These are phyloP conservation scores for Temnothorax ravouxi DNA, from an alignment of 2,888 invertebrate genomes.

Conservation along the genomic window DNA sequence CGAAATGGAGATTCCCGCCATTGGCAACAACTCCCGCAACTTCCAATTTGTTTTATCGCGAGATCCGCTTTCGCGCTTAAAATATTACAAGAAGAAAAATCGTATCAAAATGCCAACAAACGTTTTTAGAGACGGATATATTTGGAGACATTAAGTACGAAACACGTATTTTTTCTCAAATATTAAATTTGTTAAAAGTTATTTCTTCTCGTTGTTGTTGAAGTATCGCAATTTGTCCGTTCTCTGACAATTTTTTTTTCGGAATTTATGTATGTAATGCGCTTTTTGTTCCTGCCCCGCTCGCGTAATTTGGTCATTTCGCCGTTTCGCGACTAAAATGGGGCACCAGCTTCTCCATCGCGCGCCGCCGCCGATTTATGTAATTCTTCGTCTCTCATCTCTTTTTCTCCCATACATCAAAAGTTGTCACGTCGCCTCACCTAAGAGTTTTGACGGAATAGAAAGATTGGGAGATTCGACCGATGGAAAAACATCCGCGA, in stretches of 20 bases:
- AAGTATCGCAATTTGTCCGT: neutral
- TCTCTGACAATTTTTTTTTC: neutral
- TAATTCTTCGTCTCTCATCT: conserved; percentile 13
- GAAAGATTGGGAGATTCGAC: conserved; percentile 54
- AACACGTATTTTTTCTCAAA: neutral
- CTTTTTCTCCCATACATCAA: conserved; percentile 18
- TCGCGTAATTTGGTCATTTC: conserved; percentile 10
- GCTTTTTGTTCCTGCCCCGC: neutral
- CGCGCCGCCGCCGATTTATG: neutral
- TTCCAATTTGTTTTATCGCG: conserved; percentile 40
- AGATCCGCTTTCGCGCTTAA: neutral
- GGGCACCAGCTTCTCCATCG: neutral
- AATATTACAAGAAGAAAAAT: conserved; percentile 3
- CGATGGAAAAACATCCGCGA: conserved; percentile 70
- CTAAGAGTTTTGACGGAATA: conserved; percentile 51
- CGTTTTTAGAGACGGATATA: conserved; percentile 9
- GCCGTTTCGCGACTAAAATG: conserved; percentile 7
- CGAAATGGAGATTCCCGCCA: conserved; percentile 37
- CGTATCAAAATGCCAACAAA: neutral
- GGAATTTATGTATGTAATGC: neutral
- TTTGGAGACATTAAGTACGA: neutral
- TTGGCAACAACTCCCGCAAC: conserved; percentile 28
- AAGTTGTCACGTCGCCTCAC: conserved; percentile 44
- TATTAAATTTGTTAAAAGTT: conserved; percentile 34
- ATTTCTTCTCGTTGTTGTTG: neutral